Evolutionary conservation across 1,140 invertebrate genomes (phyloP), one percentile per base, ranked within the genome.

Genomic region (Drosophila insularis): DNA sequence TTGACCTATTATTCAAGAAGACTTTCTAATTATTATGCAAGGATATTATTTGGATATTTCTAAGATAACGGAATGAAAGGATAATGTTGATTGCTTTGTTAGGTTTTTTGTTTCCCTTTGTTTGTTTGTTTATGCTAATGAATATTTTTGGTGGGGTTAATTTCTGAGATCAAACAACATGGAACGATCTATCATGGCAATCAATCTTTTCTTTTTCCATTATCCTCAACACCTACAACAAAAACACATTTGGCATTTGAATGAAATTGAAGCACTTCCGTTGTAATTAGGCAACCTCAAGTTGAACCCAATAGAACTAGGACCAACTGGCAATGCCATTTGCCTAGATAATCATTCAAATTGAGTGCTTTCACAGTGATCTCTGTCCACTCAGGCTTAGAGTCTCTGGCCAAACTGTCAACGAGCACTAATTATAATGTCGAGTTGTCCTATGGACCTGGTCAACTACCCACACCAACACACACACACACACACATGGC

Each of bases 361-460:
- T 61, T 37, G 27, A 74, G 63, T 40, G 53, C 21, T 72, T 6
- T 56, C 72, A 60, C 37, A 56, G 31, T 37, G 31, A 35, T 58
- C 31, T 8, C 46, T 53, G 21, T 21, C 43, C 43, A 21, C 43
- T 50, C 32, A 53, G 63, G 66, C 39, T 5, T 6, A 8, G 32
- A 35, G 32, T 13, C 27, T 53, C 74, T 74, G 74, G 66, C 43
- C 66, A 55, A 63, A 55, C 74, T 77, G 74, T 77, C 74, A 77
- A 65, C 74, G 74, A 64, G 23, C 55, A 64, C 74, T 77, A 77
- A 77, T 77, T 77, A 77, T 60, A 77, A 77, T 77, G 74, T 77
- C 74, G 21, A 19, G 32, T 56, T 64, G 17, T 21, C 17, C 43
- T 50, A 61, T 68, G 63, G 31, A 37, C 32, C 23, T 71, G 74